Evolutionary conservation across 2,797 vertebrate species (phyloP).

Genomic region (Delichon dasypus): DNA sequence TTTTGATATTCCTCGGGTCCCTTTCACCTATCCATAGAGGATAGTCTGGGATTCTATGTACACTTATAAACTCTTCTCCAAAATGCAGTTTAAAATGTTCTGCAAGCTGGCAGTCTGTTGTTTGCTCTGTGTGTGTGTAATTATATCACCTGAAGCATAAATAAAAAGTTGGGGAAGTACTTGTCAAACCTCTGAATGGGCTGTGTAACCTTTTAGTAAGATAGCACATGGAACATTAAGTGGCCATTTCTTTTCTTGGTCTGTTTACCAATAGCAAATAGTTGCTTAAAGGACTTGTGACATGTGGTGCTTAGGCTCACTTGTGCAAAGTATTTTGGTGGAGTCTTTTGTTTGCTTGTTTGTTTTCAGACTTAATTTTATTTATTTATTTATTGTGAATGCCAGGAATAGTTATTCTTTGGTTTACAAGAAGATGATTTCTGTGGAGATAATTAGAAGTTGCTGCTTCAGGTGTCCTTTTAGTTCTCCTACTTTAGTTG

Average conservation of each 20-base stretch:
- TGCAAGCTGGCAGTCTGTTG: not conserved
- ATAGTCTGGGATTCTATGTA: not conserved
- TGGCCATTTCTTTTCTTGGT: not conserved
- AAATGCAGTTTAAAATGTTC: not conserved
- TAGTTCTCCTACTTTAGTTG: not conserved
- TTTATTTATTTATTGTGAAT: not conserved
- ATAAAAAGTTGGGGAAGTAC: not conserved
- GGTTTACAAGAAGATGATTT: not conserved
- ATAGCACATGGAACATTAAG: not conserved
- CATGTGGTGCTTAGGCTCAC: not conserved
- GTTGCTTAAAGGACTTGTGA: not conserved
- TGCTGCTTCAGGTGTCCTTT: not conserved
- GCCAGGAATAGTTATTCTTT: not conserved
- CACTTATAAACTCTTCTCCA: not conserved
- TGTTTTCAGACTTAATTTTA: not conserved
- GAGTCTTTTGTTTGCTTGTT: not conserved
- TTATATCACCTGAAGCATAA: not conserved
- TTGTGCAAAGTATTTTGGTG: not conserved
- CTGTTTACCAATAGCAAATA: not conserved
- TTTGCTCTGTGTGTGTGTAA: not conserved
- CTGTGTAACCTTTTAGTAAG: not conserved
- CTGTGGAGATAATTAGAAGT: not conserved
- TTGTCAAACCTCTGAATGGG: not conserved
- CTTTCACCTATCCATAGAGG: not conserved
- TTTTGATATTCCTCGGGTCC: fast-evolving